A percentile compares a stretch with the other conserved stretches of the same genome.
These are phyloP conservation scores for Sternotherus odoratus DNA, from an alignment of 2,797 vertebrate species.

Conservation along the genomic window DNA sequence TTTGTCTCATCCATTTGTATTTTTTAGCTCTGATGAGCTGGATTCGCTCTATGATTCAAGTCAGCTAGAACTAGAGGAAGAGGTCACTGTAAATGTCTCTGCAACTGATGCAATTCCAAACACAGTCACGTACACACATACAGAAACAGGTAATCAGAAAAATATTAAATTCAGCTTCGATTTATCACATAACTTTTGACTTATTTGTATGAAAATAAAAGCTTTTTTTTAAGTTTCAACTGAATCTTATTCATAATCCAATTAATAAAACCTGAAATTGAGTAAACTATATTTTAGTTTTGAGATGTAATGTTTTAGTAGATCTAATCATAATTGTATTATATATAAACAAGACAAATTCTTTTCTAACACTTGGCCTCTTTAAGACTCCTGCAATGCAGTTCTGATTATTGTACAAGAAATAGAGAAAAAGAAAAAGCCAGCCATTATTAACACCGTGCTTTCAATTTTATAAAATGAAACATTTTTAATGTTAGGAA, in stretches of 20 bases:
- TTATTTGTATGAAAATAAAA: not conserved
- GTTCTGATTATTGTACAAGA: not conserved
- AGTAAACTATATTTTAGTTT: not conserved
- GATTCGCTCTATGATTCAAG: slow-evolving; percentile 63
- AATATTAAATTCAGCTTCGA: not conserved
- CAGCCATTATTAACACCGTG: not conserved
- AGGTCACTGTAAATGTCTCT: slow-evolving; percentile 61
- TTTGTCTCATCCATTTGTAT: not conserved
- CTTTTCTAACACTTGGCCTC: not conserved
- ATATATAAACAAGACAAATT: not conserved
- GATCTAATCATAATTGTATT: not conserved
- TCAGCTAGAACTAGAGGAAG: slow-evolving; percentile 72
- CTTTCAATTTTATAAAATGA: not conserved
- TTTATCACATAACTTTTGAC: not conserved
- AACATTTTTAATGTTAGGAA: not conserved
- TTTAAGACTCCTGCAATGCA: not conserved
- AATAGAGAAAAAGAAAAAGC: not conserved
- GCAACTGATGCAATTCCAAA: slow-evolving; percentile 58
- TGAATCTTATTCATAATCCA: not conserved
- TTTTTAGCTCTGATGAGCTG: slow-evolving; percentile 75
- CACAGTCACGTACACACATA: slow-evolving; percentile 69
- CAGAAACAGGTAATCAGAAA: slow-evolving; percentile 80
- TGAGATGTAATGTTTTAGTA: not conserved
- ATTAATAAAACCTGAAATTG: not conserved
- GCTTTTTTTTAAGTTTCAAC: not conserved